phyloP scores from a whole-genome alignment of 1,140 invertebrate genomes.

The Oedothorax gibbosus region DNA sequence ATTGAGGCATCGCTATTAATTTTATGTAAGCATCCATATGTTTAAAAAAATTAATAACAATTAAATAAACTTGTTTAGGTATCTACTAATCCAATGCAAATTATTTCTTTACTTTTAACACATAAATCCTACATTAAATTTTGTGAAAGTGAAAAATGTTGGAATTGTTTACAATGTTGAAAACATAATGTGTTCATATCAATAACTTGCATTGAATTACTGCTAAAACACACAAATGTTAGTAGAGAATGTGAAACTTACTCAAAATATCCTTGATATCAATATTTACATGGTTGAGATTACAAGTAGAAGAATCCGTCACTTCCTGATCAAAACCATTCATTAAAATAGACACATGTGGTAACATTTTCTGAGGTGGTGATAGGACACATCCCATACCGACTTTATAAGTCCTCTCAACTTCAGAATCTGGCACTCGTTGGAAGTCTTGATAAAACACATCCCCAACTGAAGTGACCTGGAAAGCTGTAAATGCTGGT shows the following conservation, averaged over 20 bases:
- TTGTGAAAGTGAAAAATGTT: not conserved
- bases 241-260: slow-evolving; percentile 9
- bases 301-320: not conserved
- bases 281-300: not conserved
- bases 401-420: slow-evolving; percentile 18
- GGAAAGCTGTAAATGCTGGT: slow-evolving; percentile 14
- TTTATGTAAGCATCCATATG: too few relatives aligned
- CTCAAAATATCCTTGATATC: slow-evolving; percentile 21
- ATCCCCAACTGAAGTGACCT: slow-evolving; percentile 39
- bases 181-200: not conserved
- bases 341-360: not conserved
- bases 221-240: not conserved
- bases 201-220: not conserved
- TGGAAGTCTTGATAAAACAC: slow-evolving; percentile 46
- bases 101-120: too few relatives aligned
- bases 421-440: too few relatives aligned
- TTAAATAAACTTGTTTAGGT: too few relatives aligned
- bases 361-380: slow-evolving; percentile 12
- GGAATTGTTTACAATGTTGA: not conserved
- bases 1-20: too few relatives aligned
- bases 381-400: slow-evolving; percentile 28
- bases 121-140: not conserved
- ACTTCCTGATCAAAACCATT: not conserved
- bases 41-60: too few relatives aligned
- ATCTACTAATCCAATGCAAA: too few relatives aligned